Percentiles rank a stretch among this genome's conserved stretches.
Conservation (phyloP, 2,888 invertebrate species). For the Alloplasta piceator region DNA sequence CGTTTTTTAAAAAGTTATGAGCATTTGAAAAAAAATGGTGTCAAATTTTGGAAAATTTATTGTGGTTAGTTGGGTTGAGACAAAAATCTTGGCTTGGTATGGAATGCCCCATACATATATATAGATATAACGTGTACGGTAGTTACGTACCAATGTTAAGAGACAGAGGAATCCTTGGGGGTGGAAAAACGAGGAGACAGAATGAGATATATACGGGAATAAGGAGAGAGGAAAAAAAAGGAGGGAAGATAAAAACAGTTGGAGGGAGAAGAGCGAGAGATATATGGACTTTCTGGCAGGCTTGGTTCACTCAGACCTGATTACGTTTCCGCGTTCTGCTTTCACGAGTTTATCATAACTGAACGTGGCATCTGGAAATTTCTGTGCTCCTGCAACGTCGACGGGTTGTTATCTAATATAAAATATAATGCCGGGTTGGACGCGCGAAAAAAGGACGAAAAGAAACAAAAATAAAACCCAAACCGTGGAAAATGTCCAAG, state of each 20-base stretch:
- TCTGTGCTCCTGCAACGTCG: conserved; percentile 26
- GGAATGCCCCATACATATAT: conserved; percentile 34
- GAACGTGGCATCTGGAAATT: conserved; percentile 60
- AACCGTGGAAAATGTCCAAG: background rate
- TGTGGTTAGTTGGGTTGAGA: too few species aligned
- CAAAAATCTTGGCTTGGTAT: too few species aligned
- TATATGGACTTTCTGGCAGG: conserved; percentile 57
- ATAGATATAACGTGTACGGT: background rate
- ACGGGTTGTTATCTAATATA: conserved; percentile 50
- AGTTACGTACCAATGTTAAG: conserved; percentile 13
- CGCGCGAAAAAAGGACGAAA: conserved; percentile 8
- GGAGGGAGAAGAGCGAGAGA: conserved; percentile 39
- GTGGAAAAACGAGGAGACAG: conserved; percentile 31
- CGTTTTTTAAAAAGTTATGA: too few species aligned
- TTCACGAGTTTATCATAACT: conserved; percentile 64
- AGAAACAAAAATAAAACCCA: background rate
- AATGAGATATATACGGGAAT: conserved; percentile 10
- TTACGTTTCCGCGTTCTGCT: conserved; percentile 61
- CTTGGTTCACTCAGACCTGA: conserved; percentile 59
- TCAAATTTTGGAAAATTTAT: too few species aligned
- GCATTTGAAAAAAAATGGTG: too few species aligned
- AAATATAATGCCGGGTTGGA: conserved; percentile 46
- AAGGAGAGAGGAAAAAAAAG: background rate
- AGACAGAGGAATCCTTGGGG: conserved; percentile 2
- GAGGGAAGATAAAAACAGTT: conserved; percentile 6